Evolutionary conservation across 2,113 vertebrate genomes (phyloP), one percentile per base, ranked within the genome.

Genomic region (Hydrochoerus hydrochaeris): DNA sequence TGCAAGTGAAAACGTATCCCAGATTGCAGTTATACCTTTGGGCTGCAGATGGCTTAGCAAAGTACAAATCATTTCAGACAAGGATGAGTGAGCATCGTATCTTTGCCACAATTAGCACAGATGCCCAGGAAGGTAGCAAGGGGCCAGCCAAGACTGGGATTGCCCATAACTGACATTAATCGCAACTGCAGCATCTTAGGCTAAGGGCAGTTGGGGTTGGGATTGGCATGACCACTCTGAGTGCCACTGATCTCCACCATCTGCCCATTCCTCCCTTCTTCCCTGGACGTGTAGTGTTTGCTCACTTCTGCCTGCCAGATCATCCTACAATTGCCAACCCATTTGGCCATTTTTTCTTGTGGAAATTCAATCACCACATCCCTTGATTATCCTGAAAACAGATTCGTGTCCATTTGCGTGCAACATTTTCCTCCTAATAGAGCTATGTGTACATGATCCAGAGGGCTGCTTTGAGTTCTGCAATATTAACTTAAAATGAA

Each of bases 401-500:
- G 62, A 94, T 94, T 85, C 54, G 30, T 49, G 67, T 60, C 62
- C 35, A 63, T 84, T 94, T 94, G n/a, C 41, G 85, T 91, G 84
- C 32, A 58, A 22, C 32, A 28, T 28, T 94, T 92, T 75, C 75
- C 49, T 86, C 49, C 54, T 88, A 52, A 46, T n/a, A n/a, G 9
- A 84, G 67, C 75, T 85, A 85, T 88, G 82, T 88, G 16, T 75
- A 20, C 73, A 30, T 54, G 85, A 17, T 41, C 49, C 30, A 95
- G 41, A 44, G 12, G 14, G 54, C 49, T 95, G 57, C 90, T 93
- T 96, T 96, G 49, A 92, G 92, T 97, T 89, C 87, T 90, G 35
- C 63, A 69, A 46, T 95, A 88, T 94, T 95, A 94, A 85, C 88
- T 78, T 93, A 62, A 73, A 96, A 94, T 58, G n/a, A 94, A 91